Conservation (phyloP, 2,888 invertebrate species). For the Drosophila neotestacea region DNA sequence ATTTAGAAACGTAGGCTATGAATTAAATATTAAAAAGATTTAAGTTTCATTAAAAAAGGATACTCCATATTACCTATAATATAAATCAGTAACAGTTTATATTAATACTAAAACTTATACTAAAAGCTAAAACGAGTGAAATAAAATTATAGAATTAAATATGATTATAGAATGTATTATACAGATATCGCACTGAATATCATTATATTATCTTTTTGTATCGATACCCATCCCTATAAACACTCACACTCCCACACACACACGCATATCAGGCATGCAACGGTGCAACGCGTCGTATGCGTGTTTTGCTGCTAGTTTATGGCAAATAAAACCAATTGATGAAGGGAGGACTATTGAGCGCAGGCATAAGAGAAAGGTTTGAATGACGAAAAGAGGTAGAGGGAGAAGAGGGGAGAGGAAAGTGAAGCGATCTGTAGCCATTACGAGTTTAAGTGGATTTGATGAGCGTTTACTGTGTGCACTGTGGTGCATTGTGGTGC, state of each 20-base stretch:
- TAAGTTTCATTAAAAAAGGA: too few species aligned
- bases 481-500: conserved; percentile 18
- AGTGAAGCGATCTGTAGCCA: conserved; percentile 36
- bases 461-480: conserved; percentile 69
- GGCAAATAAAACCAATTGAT: conserved; percentile 71
- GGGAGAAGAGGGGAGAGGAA: too few species aligned
- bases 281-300: conserved; percentile 56
- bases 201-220: too few species aligned
- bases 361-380: neutral
- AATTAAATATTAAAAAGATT: too few species aligned
- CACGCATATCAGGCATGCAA: conserved; percentile 33
- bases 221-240: neutral
- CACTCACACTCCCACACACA: conserved; percentile 4
- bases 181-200: too few species aligned
- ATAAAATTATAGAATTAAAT: too few species aligned
- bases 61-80: too few species aligned
- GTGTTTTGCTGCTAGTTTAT: conserved; percentile 66
- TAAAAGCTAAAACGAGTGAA: too few species aligned
- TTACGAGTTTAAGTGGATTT: conserved; percentile 77
- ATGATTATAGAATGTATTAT: too few species aligned
- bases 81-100: too few species aligned
- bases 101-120: too few species aligned
- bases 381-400: neutral
- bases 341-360: neutral
- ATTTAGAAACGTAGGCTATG: too few species aligned